Evolutionary conservation across 2,888 invertebrate genomes (phyloP).

Genomic region (Macrophya alboannulata): DNA sequence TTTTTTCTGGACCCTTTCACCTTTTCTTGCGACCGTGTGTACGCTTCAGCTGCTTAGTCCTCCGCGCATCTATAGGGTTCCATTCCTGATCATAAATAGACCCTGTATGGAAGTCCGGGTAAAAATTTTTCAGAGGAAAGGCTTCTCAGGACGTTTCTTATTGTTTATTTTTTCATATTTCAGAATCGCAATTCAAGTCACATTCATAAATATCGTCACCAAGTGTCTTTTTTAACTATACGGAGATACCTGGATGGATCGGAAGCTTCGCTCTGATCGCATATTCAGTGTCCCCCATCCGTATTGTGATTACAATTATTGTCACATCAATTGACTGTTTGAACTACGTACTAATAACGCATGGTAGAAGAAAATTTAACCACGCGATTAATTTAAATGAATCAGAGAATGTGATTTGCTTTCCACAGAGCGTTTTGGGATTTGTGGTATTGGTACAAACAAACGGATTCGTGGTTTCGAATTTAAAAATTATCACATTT

Average conservation of each 20-base stretch:
- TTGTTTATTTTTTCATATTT: neutral
- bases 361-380: neutral
- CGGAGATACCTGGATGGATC: neutral
- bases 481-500: neutral
- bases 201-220: neutral
- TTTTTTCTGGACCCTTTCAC: constrained; percentile 8
- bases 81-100: constrained; percentile 27
- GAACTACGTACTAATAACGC: neutral
- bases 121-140: neutral
- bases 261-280: neutral
- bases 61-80: neutral
- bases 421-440: neutral
- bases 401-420: neutral
- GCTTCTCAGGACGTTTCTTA: neutral
- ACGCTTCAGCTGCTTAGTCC: neutral
- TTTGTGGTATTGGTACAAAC: neutral
- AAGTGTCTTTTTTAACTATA: neutral
- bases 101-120: neutral
- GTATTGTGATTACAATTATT: neutral
- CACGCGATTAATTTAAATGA: neutral
- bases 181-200: neutral
- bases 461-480: neutral
- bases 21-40: neutral
- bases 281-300: neutral
- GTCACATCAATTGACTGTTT: neutral